Conservation (phyloP, 2,113 vertebrate species). For the Sitta europaea region DNA sequence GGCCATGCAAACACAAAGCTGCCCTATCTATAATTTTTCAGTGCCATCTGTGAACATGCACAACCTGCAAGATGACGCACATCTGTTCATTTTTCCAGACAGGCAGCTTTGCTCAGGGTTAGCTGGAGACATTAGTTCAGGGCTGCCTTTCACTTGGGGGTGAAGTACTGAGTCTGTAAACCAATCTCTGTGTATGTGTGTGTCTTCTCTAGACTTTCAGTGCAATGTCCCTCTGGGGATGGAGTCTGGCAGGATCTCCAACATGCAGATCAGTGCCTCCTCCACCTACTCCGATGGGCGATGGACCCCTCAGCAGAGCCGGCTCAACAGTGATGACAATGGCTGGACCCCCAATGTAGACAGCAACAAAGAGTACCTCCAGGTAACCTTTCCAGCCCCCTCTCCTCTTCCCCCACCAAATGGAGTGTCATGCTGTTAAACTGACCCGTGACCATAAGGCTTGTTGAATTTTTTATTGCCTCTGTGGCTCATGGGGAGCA, state of each 20-base stretch:
- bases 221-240: conserved; percentile 92
- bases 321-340: conserved; percentile 91
- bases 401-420: not conserved
- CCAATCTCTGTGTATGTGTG: not conserved
- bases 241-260: conserved; percentile 91
- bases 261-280: conserved; percentile 92
- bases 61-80: not conserved
- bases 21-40: not conserved
- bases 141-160: not conserved
- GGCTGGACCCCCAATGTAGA: conserved; percentile 94
- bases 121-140: not conserved
- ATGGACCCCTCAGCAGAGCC: conserved; percentile 91
- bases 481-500: not conserved
- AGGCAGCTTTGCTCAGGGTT: not conserved
- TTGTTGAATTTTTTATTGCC: conserved; percentile 43
- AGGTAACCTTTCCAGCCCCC: conserved; percentile 75
- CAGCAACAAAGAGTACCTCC: conserved; percentile 92
- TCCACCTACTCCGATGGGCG: conserved; percentile 84
- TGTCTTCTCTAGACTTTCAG: conserved; percentile 81
- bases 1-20: not conserved
- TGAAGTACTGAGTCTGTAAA: not conserved
- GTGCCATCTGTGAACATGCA: not conserved
- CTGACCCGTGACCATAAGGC: conserved; percentile 2
- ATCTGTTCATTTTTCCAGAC: not conserved
- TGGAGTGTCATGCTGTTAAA: conserved; percentile 1